A percentile compares a stretch with the other conserved stretches of the same genome.
Evolutionary conservation across 2,888 invertebrate genomes (phyloP).

Genomic region (Cheilosia grossa): DNA sequence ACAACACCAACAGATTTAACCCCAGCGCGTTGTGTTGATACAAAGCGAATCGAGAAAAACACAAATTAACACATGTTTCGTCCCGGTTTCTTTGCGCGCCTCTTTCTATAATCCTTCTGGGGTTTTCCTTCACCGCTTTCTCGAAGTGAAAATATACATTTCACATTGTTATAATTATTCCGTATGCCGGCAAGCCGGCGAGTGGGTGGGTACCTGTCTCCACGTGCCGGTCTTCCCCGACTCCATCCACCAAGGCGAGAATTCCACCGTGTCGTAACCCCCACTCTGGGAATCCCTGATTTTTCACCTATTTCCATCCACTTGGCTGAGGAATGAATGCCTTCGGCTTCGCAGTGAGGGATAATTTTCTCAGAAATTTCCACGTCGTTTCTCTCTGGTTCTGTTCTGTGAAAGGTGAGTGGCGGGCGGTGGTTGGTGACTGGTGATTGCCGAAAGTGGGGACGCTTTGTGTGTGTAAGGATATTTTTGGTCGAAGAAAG

Average conservation of each 20-base stretch:
- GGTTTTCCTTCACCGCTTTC: slow-evolving; percentile 45
- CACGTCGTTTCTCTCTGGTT: background rate
- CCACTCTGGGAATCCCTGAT: slow-evolving; percentile 68
- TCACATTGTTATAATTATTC: slow-evolving; percentile 65
- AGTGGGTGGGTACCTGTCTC: slow-evolving; percentile 51
- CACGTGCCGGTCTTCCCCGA: slow-evolving; percentile 66
- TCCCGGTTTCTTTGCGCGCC: slow-evolving; percentile 31
- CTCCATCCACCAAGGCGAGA: slow-evolving; percentile 35
- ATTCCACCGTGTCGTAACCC: background rate
- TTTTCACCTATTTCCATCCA: slow-evolving; percentile 72
- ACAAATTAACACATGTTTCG: slow-evolving; percentile 72
- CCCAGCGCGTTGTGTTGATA: slow-evolving; percentile 25
- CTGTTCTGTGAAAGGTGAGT: background rate
- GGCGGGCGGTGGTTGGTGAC: background rate
- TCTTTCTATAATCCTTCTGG: background rate
- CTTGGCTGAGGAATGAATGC: slow-evolving; percentile 61
- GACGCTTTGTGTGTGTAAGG: slow-evolving; percentile 29
- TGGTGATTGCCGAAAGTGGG: slow-evolving; percentile 9
- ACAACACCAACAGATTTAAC: slow-evolving; percentile 59
- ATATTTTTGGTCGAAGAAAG: slow-evolving; percentile 64
- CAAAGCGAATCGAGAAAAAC: slow-evolving; percentile 19
- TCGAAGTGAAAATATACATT: slow-evolving; percentile 52
- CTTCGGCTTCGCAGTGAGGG: slow-evolving; percentile 47
- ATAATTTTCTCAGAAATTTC: slow-evolving; percentile 63
- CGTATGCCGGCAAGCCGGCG: slow-evolving; percentile 21